Conservation (phyloP, 2,888 invertebrate species). For the Elaeidobius kamerunicus region DNA sequence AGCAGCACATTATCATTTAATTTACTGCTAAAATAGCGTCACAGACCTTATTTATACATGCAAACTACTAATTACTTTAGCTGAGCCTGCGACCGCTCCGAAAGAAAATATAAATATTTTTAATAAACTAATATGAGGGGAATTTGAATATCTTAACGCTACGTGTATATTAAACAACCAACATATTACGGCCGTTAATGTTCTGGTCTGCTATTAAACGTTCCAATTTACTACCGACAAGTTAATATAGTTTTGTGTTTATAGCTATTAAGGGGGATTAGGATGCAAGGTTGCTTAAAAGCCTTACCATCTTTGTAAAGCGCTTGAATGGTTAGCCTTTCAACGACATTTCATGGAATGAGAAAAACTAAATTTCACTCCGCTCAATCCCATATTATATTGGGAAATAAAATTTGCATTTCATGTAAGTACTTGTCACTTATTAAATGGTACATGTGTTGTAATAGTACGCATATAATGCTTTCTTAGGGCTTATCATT, state of each 20-base stretch:
- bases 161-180: slow-evolving; percentile 42
- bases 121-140: slow-evolving; percentile 40
- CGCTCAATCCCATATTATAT: neutral
- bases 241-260: slow-evolving; percentile 42
- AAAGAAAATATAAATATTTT: slow-evolving; percentile 40
- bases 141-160: slow-evolving; percentile 42
- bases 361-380: neutral
- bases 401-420: too few species aligned
- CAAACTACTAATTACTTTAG: slow-evolving; percentile 41
- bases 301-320: slow-evolving; percentile 24
- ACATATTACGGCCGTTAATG: slow-evolving; percentile 41
- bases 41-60: slow-evolving; percentile 39
- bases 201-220: slow-evolving; percentile 39
- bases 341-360: slow-evolving; percentile 4
- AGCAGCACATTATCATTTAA: slow-evolving; percentile 39
- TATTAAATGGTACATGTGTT: too few species aligned
- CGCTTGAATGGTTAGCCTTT: slow-evolving; percentile 12
- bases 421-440: too few species aligned
- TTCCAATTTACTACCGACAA: slow-evolving; percentile 41
- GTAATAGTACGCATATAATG: too few species aligned
- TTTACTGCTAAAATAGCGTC: slow-evolving; percentile 40
- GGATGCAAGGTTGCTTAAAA: slow-evolving; percentile 20
- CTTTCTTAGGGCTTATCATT: too few species aligned
- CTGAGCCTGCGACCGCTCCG: slow-evolving; percentile 24
- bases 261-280: slow-evolving; percentile 36